phyloP scores from a whole-genome alignment of 2,797 vertebrate genomes.

The Hypotaenidia philippensis region DNA sequence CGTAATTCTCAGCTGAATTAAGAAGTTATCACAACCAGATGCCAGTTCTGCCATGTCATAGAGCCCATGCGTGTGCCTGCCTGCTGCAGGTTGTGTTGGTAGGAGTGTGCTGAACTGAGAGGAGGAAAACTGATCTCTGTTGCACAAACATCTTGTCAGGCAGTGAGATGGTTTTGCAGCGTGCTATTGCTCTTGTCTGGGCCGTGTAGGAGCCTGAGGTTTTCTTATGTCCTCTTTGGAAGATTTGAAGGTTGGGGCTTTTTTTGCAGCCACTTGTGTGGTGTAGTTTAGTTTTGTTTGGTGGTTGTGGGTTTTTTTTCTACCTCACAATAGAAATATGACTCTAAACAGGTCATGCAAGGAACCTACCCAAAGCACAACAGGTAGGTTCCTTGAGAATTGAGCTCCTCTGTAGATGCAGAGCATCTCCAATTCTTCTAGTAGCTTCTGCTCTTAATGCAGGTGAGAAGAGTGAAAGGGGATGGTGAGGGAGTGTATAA shows the following conservation, averaged over 20 bases:
- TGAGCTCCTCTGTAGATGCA: neutral
- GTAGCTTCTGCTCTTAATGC: neutral
- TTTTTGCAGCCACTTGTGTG: neutral
- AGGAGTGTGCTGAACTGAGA: neutral
- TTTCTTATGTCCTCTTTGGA: neutral
- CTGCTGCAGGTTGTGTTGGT: neutral
- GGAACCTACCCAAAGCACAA: neutral
- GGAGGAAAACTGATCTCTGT: neutral
- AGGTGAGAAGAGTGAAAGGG: neutral
- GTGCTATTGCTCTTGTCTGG: accelerated
- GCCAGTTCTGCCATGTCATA: neutral
- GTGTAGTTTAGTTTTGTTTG: neutral
- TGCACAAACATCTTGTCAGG: neutral
- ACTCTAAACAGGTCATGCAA: neutral
- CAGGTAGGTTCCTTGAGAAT: neutral
- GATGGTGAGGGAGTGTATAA: neutral
- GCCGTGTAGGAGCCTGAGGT: neutral
- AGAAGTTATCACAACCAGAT: neutral
- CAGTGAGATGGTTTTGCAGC: neutral
- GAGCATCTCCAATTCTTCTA: neutral
- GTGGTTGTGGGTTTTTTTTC: neutral
- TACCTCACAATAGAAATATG: neutral
- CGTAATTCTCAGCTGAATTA: neutral
- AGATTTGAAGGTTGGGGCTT: neutral
- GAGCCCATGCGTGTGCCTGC: neutral